These are phyloP conservation scores for Otus sunia DNA, from an alignment of 2,113 vertebrate species.

Conservation along the genomic window DNA sequence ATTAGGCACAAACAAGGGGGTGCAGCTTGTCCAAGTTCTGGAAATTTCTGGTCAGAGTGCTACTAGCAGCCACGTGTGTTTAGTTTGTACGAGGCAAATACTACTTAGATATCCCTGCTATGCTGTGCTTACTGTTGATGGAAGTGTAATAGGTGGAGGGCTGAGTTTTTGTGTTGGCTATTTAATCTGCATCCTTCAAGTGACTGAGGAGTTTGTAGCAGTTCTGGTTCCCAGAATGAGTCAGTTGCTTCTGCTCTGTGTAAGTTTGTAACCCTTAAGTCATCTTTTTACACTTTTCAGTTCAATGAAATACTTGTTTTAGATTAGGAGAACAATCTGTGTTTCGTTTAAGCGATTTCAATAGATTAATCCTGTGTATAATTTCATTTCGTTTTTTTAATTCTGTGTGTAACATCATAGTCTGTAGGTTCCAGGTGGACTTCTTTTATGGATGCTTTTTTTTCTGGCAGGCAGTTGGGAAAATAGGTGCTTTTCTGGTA, in stretches of 20 bases:
- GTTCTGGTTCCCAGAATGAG: neutral
- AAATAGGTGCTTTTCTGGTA: neutral
- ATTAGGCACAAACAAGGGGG: neutral
- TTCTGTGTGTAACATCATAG: neutral
- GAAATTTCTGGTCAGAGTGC: neutral
- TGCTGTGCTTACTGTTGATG: neutral
- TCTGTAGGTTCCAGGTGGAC: neutral
- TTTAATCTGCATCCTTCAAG: neutral
- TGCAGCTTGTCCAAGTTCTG: neutral
- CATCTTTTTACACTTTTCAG: neutral
- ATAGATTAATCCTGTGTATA: neutral
- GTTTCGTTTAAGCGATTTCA: neutral
- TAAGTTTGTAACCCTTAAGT: neutral
- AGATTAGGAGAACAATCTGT: neutral
- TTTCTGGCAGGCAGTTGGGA: neutral
- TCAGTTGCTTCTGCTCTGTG: neutral
- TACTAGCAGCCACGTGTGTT: neutral
- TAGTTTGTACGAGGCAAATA: neutral
- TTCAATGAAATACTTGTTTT: neutral
- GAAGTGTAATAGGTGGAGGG: neutral
- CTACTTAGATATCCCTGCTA: neutral
- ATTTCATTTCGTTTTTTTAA: neutral
- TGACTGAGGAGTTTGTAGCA: neutral
- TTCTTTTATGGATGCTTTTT: neutral
- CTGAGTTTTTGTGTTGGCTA: neutral